phyloP scores from a whole-genome alignment of 2,888 invertebrate species.

The Cerastis rubricosa region DNA sequence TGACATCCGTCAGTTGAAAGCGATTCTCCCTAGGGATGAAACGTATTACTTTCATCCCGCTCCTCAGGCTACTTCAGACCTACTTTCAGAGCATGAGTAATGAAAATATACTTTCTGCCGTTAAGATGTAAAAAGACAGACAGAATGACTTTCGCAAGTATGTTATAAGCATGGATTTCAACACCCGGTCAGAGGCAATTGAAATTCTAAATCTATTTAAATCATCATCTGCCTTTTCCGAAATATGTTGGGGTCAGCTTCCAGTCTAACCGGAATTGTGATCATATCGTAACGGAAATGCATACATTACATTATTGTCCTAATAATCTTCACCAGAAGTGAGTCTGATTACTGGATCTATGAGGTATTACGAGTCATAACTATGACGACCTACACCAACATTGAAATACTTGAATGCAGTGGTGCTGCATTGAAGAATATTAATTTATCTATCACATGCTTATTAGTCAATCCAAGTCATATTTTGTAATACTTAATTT shows the following conservation, averaged over 20 bases:
- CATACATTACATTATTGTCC: slow-evolving; percentile 1
- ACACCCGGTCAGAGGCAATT: not conserved
- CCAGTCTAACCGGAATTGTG: too few relatives aligned
- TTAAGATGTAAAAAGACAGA: not conserved
- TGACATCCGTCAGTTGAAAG: too few relatives aligned
- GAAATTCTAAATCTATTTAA: too few relatives aligned
- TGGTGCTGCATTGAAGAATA: not conserved
- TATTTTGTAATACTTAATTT: not conserved
- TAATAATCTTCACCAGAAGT: not conserved
- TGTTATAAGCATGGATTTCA: not conserved
- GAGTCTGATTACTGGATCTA: not conserved
- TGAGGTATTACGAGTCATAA: not conserved
- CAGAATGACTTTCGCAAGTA: not conserved
- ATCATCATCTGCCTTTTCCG: too few relatives aligned
- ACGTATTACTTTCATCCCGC: too few relatives aligned
- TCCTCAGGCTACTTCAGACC: too few relatives aligned
- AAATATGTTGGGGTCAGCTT: too few relatives aligned
- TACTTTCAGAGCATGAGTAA: too few relatives aligned
- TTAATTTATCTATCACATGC: not conserved
- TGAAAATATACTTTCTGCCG: not conserved
- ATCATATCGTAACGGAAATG: slow-evolving; percentile 8
- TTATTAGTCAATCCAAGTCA: not conserved
- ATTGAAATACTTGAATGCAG: not conserved
- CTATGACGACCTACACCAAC: not conserved
- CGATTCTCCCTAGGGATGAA: too few relatives aligned